A percentile compares a stretch with the other conserved stretches of the same genome.
Evolutionary conservation across 2,888 invertebrate genomes (phyloP).

Genomic region (Agonopterix alstromeriana): DNA sequence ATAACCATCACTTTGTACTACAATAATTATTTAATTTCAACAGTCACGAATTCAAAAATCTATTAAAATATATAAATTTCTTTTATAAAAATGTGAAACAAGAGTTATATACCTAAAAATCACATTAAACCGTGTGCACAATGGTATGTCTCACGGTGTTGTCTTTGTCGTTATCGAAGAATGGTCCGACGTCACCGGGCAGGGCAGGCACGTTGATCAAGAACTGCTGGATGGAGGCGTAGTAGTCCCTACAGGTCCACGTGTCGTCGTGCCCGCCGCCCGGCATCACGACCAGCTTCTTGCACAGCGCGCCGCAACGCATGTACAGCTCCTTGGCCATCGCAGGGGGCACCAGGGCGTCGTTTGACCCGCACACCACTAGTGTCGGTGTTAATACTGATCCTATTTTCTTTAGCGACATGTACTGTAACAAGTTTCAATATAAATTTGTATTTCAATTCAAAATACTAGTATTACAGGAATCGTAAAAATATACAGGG

Average conservation of each 20-base stretch:
- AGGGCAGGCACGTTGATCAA: constrained; percentile 50
- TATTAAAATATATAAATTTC: constrained; percentile 17
- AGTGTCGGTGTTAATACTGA: constrained; percentile 86
- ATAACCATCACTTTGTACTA: too few relatives aligned
- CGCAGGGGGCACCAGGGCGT: constrained; percentile 90
- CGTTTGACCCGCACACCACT: constrained; percentile 92
- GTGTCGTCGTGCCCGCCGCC: constrained; percentile 96
- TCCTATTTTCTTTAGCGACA: constrained; percentile 84
- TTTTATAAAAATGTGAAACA: too few relatives aligned
- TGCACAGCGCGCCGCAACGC: constrained; percentile 84
- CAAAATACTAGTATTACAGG: too few relatives aligned
- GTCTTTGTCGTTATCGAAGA: constrained; percentile 32
- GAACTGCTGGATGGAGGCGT: constrained; percentile 74
- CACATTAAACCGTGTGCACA: constrained; percentile 38
- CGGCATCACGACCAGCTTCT: constrained; percentile 86
- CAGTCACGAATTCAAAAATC: constrained; percentile 13
- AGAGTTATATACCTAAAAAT: too few relatives aligned
- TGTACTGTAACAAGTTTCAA: constrained; percentile 74
- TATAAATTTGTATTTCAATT: too few relatives aligned
- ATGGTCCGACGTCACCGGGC: constrained; percentile 40
- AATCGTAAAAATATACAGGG: too few relatives aligned
- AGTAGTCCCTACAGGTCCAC: constrained; percentile 92
- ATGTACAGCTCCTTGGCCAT: constrained; percentile 92
- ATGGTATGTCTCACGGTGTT: constrained; percentile 25
- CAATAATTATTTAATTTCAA: not conserved